These are phyloP conservation scores for Streptopelia turtur DNA, from an alignment of 2,797 vertebrate genomes.

Conservation along the genomic window DNA sequence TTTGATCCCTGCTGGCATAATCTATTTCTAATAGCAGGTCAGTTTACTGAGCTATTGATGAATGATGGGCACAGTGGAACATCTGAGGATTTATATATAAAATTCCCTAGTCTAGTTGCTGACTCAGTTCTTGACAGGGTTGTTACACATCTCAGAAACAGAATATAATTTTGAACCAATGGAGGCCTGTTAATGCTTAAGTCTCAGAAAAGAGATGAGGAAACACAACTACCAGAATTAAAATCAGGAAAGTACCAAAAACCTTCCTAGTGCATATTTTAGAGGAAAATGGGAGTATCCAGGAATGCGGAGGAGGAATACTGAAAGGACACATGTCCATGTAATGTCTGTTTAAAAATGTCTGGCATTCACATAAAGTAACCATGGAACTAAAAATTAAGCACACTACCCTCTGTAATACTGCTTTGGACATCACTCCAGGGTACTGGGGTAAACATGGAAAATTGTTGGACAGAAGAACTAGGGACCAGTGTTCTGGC, in stretches of 20 bases:
- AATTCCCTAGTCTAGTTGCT: constrained; percentile 4
- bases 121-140: background rate
- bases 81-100: background rate
- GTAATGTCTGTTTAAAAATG: background rate
- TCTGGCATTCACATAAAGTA: background rate
- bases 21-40: constrained; percentile 17
- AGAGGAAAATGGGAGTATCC: background rate
- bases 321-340: background rate
- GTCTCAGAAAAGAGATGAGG: background rate
- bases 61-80: constrained; percentile 29
- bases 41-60: constrained; percentile 32
- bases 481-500: background rate
- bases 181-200: background rate
- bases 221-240: background rate
- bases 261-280: background rate
- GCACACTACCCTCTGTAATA: background rate
- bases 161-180: background rate
- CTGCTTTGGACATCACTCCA: background rate
- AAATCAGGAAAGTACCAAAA: background rate
- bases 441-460: background rate
- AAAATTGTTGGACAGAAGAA: background rate
- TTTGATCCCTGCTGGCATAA: constrained; percentile 22
- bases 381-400: background rate
- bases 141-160: background rate
- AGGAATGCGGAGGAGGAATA: background rate